Conservation (phyloP, 2,797 vertebrate species). For the Nannoperca australis region DNA sequence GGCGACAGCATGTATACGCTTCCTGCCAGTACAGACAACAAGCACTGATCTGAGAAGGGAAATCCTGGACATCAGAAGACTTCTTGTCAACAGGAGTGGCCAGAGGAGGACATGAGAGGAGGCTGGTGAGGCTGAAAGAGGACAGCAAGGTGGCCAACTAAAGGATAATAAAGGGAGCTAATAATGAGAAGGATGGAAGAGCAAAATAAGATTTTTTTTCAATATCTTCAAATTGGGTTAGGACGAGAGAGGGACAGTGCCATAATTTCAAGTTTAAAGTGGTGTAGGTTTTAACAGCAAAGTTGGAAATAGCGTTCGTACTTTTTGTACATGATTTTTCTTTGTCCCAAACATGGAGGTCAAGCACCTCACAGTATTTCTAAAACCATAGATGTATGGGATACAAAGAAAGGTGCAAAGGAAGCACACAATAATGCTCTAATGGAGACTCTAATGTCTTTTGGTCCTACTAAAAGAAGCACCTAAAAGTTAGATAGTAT, state of each 20-base stretch:
- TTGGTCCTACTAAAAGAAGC: neutral
- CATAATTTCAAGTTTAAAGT: neutral
- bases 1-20: neutral
- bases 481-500: neutral
- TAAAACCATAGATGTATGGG: neutral
- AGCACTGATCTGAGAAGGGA: constrained; percentile 5
- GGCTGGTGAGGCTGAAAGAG: constrained; percentile 10
- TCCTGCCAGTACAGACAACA: constrained; percentile 4
- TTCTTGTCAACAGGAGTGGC: constrained; percentile 8
- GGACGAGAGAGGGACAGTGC: neutral
- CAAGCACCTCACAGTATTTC: neutral
- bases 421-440: neutral
- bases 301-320: neutral
- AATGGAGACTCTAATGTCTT: neutral
- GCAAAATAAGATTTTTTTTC: neutral
- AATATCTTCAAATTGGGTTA: neutral
- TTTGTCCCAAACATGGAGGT: neutral
- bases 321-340: neutral
- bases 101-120: constrained; percentile 4
- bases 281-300: neutral
- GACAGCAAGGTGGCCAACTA: constrained; percentile 8
- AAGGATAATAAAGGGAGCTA: neutral
- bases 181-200: neutral
- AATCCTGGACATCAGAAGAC: constrained; percentile 7
- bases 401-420: neutral